Conservation (phyloP, 2,113 vertebrate genomes). For the Abramis brama region DNA sequence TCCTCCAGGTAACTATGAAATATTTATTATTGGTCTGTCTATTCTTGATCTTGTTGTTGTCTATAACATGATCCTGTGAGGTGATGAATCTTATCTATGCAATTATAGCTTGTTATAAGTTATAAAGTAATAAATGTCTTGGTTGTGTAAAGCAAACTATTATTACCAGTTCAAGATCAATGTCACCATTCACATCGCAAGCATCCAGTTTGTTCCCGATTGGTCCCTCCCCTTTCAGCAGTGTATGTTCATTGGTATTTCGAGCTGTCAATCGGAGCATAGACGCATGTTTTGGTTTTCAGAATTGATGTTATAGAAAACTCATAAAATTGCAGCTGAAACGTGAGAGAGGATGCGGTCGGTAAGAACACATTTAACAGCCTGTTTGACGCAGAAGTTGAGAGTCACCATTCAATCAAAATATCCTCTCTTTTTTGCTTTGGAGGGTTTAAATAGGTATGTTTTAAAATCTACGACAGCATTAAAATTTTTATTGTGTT, state of each 20-base stretch:
- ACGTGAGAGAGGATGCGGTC: slow-evolving; percentile 71
- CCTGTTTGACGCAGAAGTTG: slow-evolving; percentile 60
- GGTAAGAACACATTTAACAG: slow-evolving; percentile 55
- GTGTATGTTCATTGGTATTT: slow-evolving; percentile 53
- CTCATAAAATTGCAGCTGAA: slow-evolving; percentile 53
- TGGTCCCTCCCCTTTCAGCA: slow-evolving; percentile 35
- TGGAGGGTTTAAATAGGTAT: slow-evolving; percentile 60
- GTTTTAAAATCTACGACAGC: slow-evolving; percentile 20
- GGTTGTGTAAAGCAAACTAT: background rate
- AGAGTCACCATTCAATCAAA: slow-evolving; percentile 40
- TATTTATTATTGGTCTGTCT: background rate
- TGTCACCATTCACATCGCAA: background rate
- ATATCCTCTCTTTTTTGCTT: slow-evolving; percentile 27
- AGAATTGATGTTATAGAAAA: slow-evolving; percentile 62
- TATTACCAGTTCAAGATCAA: background rate
- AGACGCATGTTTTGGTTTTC: slow-evolving; percentile 63
- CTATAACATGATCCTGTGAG: background rate
- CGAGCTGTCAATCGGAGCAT: slow-evolving; percentile 65
- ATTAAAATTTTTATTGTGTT: background rate
- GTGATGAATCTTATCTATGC: background rate
- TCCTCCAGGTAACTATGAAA: background rate
- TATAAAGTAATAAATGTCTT: background rate
- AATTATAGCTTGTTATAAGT: background rate
- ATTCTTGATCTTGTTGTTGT: background rate
- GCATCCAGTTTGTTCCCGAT: slow-evolving; percentile 16